Percentiles rank a stretch among this genome's conserved stretches.
Evolutionary conservation across 2,797 vertebrate species (phyloP).

Genomic region (Malacoraja senta): DNA sequence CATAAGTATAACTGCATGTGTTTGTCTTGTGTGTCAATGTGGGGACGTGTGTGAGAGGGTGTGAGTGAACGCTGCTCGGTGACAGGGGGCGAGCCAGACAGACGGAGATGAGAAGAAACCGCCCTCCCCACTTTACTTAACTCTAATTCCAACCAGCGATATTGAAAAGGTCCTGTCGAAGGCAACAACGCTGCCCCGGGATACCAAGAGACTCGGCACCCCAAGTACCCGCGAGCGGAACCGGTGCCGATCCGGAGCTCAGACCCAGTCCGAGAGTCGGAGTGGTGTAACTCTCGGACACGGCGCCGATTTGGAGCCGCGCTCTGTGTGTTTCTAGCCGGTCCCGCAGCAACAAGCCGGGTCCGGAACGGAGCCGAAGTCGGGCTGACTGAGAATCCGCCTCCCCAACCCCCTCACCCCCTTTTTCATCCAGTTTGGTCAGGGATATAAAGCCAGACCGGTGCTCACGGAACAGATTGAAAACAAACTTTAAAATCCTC

Average conservation of each 20-base stretch:
- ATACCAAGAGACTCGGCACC: no score
- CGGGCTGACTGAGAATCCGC: not conserved
- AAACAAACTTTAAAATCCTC: slow-evolving; percentile 14
- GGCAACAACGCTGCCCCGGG: no score
- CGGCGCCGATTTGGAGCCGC: not conserved
- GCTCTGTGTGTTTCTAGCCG: not conserved
- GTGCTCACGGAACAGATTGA: not conserved
- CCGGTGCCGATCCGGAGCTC: not conserved
- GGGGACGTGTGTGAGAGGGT: slow-evolving; percentile 50
- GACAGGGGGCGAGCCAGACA: slow-evolving; percentile 40
- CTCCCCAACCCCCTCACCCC: not conserved
- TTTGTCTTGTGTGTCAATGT: not conserved
- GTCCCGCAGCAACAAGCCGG: not conserved
- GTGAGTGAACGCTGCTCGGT: slow-evolving; percentile 44
- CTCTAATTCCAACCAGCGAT: not conserved
- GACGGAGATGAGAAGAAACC: slow-evolving; percentile 27
- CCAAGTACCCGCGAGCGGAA: not conserved
- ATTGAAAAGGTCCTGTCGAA: not conserved
- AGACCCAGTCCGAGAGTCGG: not conserved
- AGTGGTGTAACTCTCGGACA: not conserved
- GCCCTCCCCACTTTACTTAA: slow-evolving; percentile 33
- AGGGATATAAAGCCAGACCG: not conserved
- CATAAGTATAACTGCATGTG: not conserved
- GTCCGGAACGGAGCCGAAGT: not conserved
- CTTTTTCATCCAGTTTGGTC: not conserved